phyloP scores from a whole-genome alignment of 1,140 invertebrate species.

The Solen grandis region DNA sequence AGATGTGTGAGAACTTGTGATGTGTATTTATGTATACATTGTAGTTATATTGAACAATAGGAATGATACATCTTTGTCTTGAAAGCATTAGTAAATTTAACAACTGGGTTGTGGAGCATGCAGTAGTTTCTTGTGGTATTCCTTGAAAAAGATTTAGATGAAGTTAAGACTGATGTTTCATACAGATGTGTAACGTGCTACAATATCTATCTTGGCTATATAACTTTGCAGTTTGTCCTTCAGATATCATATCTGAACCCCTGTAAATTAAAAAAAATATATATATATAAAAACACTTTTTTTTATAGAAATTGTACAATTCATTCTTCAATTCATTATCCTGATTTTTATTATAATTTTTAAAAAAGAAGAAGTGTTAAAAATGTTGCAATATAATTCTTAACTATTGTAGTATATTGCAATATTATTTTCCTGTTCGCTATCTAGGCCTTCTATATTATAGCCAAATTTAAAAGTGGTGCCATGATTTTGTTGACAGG shows the following conservation, averaged over 20 bases:
- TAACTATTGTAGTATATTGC: neutral
- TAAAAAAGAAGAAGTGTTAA: neutral
- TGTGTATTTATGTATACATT: neutral
- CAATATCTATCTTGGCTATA: neutral
- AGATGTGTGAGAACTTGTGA: neutral
- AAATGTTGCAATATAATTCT: neutral
- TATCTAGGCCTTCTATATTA: neutral
- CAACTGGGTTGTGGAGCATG: neutral
- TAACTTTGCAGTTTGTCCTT: too few species aligned
- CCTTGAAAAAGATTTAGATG: neutral
- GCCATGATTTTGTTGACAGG: neutral
- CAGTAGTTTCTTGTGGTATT: neutral
- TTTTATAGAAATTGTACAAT: too few species aligned
- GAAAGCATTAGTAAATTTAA: neutral
- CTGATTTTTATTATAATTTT: neutral
- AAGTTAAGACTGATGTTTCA: neutral
- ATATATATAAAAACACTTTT: too few species aligned
- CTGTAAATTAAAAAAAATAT: too few species aligned
- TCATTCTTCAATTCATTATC: neutral
- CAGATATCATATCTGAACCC: too few species aligned
- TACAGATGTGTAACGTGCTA: neutral
- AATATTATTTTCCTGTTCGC: neutral
- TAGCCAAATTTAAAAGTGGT: neutral
- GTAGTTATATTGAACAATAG: neutral
- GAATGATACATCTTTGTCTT: neutral